Conservation (phyloP, 1,140 invertebrate species). For the Anoplolepis gracilipes region DNA sequence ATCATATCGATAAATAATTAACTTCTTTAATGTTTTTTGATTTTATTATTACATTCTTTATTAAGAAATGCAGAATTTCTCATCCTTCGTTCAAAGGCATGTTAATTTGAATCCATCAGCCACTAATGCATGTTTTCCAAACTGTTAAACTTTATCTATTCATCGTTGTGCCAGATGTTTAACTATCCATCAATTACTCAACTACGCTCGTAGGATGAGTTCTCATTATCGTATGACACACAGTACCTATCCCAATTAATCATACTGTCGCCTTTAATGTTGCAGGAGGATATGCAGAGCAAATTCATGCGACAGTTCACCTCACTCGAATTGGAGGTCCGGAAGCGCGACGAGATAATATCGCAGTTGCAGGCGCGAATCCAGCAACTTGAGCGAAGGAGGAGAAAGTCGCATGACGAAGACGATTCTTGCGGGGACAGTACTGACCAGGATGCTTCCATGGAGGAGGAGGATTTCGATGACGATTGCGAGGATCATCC, state of each 20-base stretch:
- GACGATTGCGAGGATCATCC: conserved; percentile 85
- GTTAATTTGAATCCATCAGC: not conserved
- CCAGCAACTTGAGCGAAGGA: conserved; percentile 87
- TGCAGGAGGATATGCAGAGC: conserved; percentile 86
- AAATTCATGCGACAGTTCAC: conserved; percentile 88
- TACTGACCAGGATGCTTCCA: conserved; percentile 75
- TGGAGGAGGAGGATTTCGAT: conserved; percentile 78
- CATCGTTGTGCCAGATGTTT: conserved; percentile 13
- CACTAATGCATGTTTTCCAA: not conserved
- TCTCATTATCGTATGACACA: conserved; percentile 13
- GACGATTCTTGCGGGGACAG: conserved; percentile 70
- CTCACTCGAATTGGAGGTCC: conserved; percentile 91
- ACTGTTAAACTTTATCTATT: conserved; percentile 15
- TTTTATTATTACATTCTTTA: not conserved
- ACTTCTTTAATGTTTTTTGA: not conserved
- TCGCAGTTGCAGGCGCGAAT: conserved; percentile 90
- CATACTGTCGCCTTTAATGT: not conserved
- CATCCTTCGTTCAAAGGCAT: not conserved
- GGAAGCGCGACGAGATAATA: conserved; percentile 92
- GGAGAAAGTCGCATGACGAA: conserved; percentile 35
- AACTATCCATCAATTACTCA: conserved; percentile 40
- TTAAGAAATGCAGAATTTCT: not conserved
- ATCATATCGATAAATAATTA: not conserved
- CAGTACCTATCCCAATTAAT: not conserved
- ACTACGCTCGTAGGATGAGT: not conserved